A percentile compares a stretch with the other conserved stretches of the same genome.
Evolutionary conservation across 2,113 vertebrate species (phyloP).

Genomic region (Tragulus kanchil): DNA sequence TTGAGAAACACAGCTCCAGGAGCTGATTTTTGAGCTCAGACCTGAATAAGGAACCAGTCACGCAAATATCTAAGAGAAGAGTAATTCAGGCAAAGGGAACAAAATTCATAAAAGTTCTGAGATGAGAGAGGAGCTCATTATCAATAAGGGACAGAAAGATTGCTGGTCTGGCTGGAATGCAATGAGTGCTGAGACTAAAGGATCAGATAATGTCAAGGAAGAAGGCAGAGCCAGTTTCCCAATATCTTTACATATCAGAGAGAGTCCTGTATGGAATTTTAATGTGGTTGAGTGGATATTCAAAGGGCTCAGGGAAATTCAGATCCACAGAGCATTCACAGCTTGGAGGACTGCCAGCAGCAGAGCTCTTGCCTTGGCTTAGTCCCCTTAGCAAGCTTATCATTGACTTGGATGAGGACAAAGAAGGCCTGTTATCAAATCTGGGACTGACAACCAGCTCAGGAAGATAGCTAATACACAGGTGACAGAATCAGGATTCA

Average conservation of each 20-base stretch:
- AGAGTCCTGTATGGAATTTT: background rate
- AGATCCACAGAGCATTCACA: background rate
- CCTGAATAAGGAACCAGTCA: background rate
- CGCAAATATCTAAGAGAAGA: background rate
- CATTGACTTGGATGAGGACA: constrained; percentile 56
- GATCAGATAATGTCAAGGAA: background rate
- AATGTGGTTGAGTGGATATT: background rate
- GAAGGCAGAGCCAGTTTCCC: background rate
- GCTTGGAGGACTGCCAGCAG: background rate
- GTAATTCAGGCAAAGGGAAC: background rate
- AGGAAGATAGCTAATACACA: background rate
- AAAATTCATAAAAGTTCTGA: background rate
- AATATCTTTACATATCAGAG: background rate
- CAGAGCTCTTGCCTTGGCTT: background rate
- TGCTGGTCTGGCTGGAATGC: background rate
- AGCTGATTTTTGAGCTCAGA: background rate
- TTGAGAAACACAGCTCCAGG: background rate
- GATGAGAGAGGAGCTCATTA: background rate
- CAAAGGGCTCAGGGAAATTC: background rate
- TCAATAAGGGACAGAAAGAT: background rate
- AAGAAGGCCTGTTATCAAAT: constrained; percentile 65
- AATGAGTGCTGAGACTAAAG: background rate
- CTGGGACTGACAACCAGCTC: constrained; percentile 54
- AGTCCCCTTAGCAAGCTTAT: constrained; percentile 48
- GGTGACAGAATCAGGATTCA: constrained; percentile 54